Evolutionary conservation across 2,113 vertebrate species (phyloP).

Genomic region (Terrapene triunguis): DNA sequence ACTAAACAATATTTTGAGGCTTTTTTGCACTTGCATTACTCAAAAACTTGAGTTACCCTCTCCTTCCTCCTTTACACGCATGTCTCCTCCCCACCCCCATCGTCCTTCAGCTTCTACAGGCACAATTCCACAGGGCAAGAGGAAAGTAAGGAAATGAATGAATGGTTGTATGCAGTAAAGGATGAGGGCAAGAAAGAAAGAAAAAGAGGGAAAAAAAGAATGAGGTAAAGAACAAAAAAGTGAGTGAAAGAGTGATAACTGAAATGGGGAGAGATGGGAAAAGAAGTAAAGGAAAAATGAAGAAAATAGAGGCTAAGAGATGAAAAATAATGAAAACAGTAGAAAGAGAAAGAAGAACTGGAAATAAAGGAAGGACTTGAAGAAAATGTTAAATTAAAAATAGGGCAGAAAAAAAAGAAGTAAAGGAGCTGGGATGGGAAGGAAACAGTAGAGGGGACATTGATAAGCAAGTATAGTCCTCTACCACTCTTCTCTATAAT

Average conservation of each 20-base stretch:
- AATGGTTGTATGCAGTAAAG: neutral
- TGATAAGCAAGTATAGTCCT: neutral
- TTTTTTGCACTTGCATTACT: neutral
- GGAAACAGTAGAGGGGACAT: neutral
- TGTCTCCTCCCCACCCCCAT: neutral
- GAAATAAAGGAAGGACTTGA: neutral
- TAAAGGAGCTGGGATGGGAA: neutral
- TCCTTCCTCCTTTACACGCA: neutral
- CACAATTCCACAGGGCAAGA: neutral
- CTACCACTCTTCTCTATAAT: neutral
- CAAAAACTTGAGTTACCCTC: neutral
- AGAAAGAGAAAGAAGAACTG: neutral
- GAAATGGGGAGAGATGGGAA: neutral
- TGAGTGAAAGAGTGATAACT: neutral
- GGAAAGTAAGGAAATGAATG: neutral
- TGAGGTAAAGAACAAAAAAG: neutral
- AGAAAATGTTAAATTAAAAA: neutral
- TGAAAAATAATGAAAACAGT: neutral
- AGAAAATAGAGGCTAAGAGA: neutral
- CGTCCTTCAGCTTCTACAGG: neutral
- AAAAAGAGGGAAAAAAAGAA: neutral
- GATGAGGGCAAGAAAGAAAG: neutral
- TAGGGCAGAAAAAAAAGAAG: neutral
- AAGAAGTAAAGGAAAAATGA: neutral
- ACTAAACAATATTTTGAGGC: neutral